Evolutionary conservation across 2,888 invertebrate genomes (phyloP), one percentile per base, ranked within the genome.

Genomic region (Papilio demoleus): DNA sequence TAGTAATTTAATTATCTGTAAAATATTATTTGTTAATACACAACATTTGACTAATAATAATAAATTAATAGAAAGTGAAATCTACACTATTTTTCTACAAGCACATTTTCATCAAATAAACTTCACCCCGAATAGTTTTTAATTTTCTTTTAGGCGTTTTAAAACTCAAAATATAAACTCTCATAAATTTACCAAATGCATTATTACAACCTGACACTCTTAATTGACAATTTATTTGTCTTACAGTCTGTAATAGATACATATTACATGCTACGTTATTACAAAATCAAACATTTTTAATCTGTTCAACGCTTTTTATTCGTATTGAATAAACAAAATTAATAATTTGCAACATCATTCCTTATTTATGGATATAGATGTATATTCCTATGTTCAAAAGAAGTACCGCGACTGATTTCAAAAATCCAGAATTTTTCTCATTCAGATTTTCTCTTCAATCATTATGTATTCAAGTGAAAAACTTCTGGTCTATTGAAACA

Each of bases 181-280:
- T 19, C 9, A 45, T 14, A 8, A 2, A 17, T n/a, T n/a, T n/a
- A n/a, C 8, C 17, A 42, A 42, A 42, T 17, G 8, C 8, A 2
- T 17, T 42, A 42, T n/a, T n/a, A 42, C 17, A 6, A 42, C 24
- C 12, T 5, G 5, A 24, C 24, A 8, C 14, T 50, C n/a, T n/a
- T n/a, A 50, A 50, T 50, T 50, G 50, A 50, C 50, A 24, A 14
- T 5, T n/a, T n/a, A 22, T 47, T 47, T 22, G 47, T 47, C 47
- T 47, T n/a, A 12, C 11, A 47, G 22, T n/a, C n/a, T n/a, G n/a
- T n/a, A n/a, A n/a, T n/a, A n/a, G n/a, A n/a, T n/a, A n/a, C n/a
- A n/a, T 50, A 3, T 38, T 12, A 38, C 14, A 19, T 50, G 14
- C 24, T 50, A 24, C 12, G 22, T 24, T 5, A 22, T 24, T 50